Percentiles rank a stretch among this genome's conserved stretches.
Evolutionary conservation across 2,888 invertebrate genomes (phyloP).

Genomic region (Prosopocoilus inquinatus): DNA sequence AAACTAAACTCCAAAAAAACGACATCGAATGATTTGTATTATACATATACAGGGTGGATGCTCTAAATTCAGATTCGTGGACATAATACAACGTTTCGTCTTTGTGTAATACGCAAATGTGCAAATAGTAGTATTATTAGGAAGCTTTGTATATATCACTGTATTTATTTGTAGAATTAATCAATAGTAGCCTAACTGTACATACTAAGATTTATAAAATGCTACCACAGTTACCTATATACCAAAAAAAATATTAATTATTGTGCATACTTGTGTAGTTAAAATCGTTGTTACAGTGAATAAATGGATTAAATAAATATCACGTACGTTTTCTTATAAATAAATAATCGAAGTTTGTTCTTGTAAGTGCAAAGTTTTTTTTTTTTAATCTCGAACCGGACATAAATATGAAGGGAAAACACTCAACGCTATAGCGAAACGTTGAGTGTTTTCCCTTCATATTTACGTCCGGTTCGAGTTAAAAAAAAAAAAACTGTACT

Average conservation of each 20-base stretch:
- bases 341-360: too few species aligned
- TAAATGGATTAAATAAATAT: slow-evolving; percentile 37
- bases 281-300: slow-evolving; percentile 48
- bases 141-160: slow-evolving; percentile 32
- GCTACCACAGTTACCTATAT: slow-evolving; percentile 41
- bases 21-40: background rate
- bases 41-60: slow-evolving; percentile 14
- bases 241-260: slow-evolving; percentile 42
- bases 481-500: too few species aligned
- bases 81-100: background rate
- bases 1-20: slow-evolving; percentile 25
- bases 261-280: slow-evolving; percentile 49
- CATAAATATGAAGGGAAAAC: too few species aligned
- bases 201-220: background rate
- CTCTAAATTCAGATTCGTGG: slow-evolving; percentile 12
- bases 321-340: background rate
- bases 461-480: too few species aligned
- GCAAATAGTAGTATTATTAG: slow-evolving; percentile 17
- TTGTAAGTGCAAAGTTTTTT: too few species aligned
- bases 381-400: too few species aligned
- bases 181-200: slow-evolving; percentile 3
- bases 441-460: too few species aligned
- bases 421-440: too few species aligned
- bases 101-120: slow-evolving; percentile 14
- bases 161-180: slow-evolving; percentile 26